A percentile compares a stretch with the other conserved stretches of the same genome.
phyloP scores from a whole-genome alignment of 2,888 invertebrate genomes.

The Julus scandinavius region DNA sequence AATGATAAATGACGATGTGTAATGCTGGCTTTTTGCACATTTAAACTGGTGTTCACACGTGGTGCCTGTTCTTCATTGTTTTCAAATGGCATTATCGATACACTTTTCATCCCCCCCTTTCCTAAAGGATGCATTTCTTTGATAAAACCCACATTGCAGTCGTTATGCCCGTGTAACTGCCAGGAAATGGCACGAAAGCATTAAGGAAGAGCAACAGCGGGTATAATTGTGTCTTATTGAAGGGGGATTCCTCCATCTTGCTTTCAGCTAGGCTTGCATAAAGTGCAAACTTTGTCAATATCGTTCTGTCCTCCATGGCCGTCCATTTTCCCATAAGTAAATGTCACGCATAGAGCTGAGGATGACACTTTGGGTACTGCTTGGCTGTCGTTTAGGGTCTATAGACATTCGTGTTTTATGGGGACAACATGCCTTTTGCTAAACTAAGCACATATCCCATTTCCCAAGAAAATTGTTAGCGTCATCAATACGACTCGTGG shows the following conservation, averaged over 20 bases:
- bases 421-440: constrained; percentile 7
- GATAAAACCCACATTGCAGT: constrained; percentile 26
- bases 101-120: constrained; percentile 34
- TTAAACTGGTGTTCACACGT: constrained; percentile 17
- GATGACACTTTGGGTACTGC: background rate
- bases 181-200: constrained; percentile 53
- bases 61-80: constrained; percentile 18
- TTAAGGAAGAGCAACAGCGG: constrained; percentile 53
- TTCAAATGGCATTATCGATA: constrained; percentile 21
- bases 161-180: constrained; percentile 34
- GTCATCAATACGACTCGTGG: constrained; percentile 25
- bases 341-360: background rate
- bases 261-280: constrained; percentile 37
- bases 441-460: constrained; percentile 34
- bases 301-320: background rate
- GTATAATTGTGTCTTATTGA: constrained; percentile 54
- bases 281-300: constrained; percentile 19
- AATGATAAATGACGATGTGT: background rate
- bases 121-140: constrained; percentile 34
- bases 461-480: constrained; percentile 31
- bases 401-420: constrained; percentile 8
- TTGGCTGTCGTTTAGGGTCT: background rate
- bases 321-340: constrained; percentile 1
- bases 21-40: background rate
- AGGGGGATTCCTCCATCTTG: constrained; percentile 28